phyloP scores from a whole-genome alignment of 2,797 vertebrate species.

The Scarus forsteni region DNA sequence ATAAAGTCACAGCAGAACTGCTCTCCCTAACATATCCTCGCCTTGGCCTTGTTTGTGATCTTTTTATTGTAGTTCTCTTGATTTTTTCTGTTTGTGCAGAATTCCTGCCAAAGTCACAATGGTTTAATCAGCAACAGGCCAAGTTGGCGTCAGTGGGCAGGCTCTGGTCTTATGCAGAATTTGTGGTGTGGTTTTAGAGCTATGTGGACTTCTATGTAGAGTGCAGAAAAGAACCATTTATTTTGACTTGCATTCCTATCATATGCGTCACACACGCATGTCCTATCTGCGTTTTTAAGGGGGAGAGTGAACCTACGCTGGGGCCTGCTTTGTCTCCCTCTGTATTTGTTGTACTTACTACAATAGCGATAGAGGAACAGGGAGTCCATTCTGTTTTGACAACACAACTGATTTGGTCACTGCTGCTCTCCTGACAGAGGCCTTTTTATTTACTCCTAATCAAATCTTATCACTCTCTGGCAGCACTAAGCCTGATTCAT shows the following conservation, averaged over 20 bases:
- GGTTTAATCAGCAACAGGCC: conserved; percentile 74
- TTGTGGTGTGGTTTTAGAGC: conserved; percentile 76
- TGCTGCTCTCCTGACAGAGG: conserved; percentile 41
- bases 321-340: conserved; percentile 38
- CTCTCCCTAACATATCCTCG: conserved; percentile 1
- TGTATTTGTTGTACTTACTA: conserved; percentile 44
- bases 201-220: conserved; percentile 51
- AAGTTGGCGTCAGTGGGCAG: conserved; percentile 75
- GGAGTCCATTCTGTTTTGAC: conserved; percentile 62
- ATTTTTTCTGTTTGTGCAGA: conserved; percentile 63
- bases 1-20: conserved; percentile 8
- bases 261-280: conserved; percentile 66
- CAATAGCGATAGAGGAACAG: conserved; percentile 44
- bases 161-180: conserved; percentile 71
- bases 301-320: conserved; percentile 22
- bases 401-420: conserved; percentile 54
- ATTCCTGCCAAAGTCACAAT: conserved; percentile 75
- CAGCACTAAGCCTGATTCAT: conserved; percentile 40
- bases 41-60: conserved; percentile 49
- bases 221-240: conserved; percentile 70
- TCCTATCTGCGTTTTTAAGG: conserved; percentile 58
- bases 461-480: conserved; percentile 55
- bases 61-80: conserved; percentile 48
- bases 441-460: conserved; percentile 69
- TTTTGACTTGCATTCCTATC: conserved; percentile 74